phyloP scores from a whole-genome alignment of 2,797 vertebrate genomes.

The Syngnathus rostellatus region DNA sequence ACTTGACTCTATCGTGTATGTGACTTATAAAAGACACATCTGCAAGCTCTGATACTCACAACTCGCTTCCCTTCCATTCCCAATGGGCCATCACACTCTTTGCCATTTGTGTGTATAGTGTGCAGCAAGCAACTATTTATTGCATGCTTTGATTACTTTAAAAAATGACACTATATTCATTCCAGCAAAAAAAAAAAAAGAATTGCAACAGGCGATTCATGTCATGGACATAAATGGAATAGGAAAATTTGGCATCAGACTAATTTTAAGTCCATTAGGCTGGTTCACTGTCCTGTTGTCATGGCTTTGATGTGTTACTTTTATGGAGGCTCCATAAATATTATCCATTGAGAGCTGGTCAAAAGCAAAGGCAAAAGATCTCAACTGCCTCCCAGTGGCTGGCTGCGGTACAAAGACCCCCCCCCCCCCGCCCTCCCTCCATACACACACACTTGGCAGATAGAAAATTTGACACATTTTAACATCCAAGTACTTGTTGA shows the following conservation, averaged over 20 bases:
- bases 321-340: background rate
- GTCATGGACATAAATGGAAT: no score
- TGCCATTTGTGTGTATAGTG: conserved; percentile 14
- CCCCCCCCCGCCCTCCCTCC: no score
- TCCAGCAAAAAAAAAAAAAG: background rate
- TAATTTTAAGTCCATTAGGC: background rate
- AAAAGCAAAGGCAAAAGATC: background rate
- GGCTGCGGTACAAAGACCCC: background rate
- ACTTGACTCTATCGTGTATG: conserved; percentile 31
- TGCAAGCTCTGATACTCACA: conserved; percentile 18
- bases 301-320: background rate
- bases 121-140: conserved; percentile 13
- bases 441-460: no score
- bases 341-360: background rate
- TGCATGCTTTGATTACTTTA: conserved; percentile 14
- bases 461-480: background rate
- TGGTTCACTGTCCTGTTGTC: conserved; percentile 1
- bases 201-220: background rate
- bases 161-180: background rate
- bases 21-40: conserved; percentile 24
- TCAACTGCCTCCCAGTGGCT: conserved; percentile 6
- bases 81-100: conserved; percentile 14
- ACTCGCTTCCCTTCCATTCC: conserved; percentile 11
- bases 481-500: background rate
- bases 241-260: background rate